phyloP scores from a whole-genome alignment of 2,888 invertebrate genomes.

The Cerastis leucographa region DNA sequence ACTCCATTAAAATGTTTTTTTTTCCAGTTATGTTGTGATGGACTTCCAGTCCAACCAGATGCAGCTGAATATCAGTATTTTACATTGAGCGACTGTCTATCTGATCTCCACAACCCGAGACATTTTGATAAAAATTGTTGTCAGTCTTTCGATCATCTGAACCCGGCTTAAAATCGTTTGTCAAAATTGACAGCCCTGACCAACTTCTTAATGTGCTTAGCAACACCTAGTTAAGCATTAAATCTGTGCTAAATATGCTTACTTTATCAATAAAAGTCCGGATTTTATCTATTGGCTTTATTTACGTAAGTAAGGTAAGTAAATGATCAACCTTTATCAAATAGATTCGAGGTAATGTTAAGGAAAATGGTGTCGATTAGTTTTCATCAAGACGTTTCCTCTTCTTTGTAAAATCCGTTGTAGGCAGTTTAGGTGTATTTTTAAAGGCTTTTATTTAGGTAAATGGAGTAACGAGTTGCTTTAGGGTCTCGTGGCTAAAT shows the following conservation, averaged over 20 bases:
- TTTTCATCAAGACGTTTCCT: conserved; percentile 17
- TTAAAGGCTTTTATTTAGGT: not conserved
- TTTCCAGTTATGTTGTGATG: too few relatives aligned
- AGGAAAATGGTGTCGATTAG: conserved; percentile 5
- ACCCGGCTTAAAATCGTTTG: too few relatives aligned
- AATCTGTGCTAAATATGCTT: not conserved
- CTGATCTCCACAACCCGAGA: too few relatives aligned
- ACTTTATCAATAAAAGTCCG: not conserved
- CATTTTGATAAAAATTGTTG: too few relatives aligned
- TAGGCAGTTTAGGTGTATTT: not conserved
- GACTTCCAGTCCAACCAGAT: too few relatives aligned
- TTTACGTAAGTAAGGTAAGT: not conserved
- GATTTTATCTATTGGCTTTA: not conserved
- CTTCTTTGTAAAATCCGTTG: not conserved
- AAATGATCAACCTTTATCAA: not conserved
- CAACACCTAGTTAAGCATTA: not conserved
- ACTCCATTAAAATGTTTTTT: too few relatives aligned
- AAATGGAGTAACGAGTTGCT: not conserved
- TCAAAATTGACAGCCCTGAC: too few relatives aligned
- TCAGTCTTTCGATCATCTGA: too few relatives aligned
- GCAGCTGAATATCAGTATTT: too few relatives aligned
- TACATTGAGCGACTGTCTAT: too few relatives aligned
- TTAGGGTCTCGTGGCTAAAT: not conserved
- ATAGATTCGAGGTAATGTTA: not conserved
- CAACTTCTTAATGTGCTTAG: too few relatives aligned